Evolutionary conservation across 2,113 vertebrate genomes (phyloP), one percentile per base, ranked within the genome.

Genomic region (Bagarius yarrelli): DNA sequence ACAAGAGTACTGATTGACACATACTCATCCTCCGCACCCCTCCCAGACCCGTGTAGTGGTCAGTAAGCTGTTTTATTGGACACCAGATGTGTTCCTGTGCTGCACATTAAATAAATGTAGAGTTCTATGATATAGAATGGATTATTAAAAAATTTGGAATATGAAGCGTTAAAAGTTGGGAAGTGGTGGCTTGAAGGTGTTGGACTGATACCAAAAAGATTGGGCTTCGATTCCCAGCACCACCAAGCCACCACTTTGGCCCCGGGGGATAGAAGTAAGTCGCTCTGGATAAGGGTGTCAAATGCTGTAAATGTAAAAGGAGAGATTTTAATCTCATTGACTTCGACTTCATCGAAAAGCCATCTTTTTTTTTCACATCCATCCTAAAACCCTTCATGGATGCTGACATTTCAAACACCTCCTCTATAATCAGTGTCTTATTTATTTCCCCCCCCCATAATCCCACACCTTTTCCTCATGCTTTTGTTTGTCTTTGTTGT

Each of bases 361-460:
- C n/a, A n/a, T n/a, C n/a, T n/a, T n/a, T n/a, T n/a, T n/a, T n/a
- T n/a, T n/a, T n/a, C 25, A 25, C 36, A n/a, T 50, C 4, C 13
- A 52, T 25, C 27, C 15, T 67, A 5, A 60, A 19, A 12, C 50
- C 47, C 27, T 55, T 52, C 32, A 47, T 14, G 30, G 52, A 44
- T 13, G 13, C 40, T 8, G 2, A 55, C 16, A 34, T 11, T 61
- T 18, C 21, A 27, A 23, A 72, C 60, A 66, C 16, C 34, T 50
- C 19, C 36, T 40, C n/a, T 64, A 73, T 34, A 27, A 57, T 11
- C 19, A 27, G 11, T 72, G 21, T 71, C 40, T 59, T 1, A 47
- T 55, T 23, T 76, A 44, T 80, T 90, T 84, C 87, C 91, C 86
- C 88, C 88, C 83, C 47, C 9, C 90, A 92, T 88, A 92, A 90